Base-by-base conservation (phyloP, 2,888 invertebrate species). In the Mayetiola destructor region DNA sequence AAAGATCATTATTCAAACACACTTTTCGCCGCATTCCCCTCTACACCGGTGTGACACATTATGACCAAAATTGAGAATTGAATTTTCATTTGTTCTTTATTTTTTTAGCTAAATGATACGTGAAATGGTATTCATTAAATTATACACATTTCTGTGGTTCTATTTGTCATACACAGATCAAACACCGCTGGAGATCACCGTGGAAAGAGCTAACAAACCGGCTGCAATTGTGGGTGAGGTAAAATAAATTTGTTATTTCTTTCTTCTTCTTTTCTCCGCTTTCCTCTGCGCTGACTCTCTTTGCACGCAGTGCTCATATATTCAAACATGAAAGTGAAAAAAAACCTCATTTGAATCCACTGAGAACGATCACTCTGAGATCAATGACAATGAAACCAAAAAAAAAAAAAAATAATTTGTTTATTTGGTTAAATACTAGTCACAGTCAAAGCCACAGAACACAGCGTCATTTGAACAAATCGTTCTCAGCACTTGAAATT, bases 91-190 rank as follows among this genome's bases (percentile, higher is more conserved):
- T 18, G 18, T 39, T 18, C 3, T 39, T 48, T 48, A 48, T 48
- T 48, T 48, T 48, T 27, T 48, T 48, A 48, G 29, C 48, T 23
- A n/a, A 48, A 48, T 27, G 5, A 27, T 27, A 27, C 48, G 48
- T 48, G 27, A 48, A 48, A 48, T n/a, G 48, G 27, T 27, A 48
- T 27, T 48, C 16, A 27, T n/a, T n/a, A n/a, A n/a, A n/a, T n/a
- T n/a, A n/a, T n/a, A n/a, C n/a, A n/a, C n/a, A n/a, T 27, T 14
- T 48, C 3, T 14, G 16, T 23, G 42, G 23, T 42, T 42, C 23
- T 32, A 9, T 32, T n/a, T n/a, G n/a, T n/a, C n/a, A n/a, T n/a
- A 23, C 42, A 42, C 9, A 23, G 23, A 2, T 3, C 10, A 42
- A 23, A 42, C 48, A 27, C 48, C 6, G 29, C 48, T 27, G 48